Base-by-base conservation (phyloP, 2,113 vertebrate genomes). In the Motacilla tschutschensis region DNA sequence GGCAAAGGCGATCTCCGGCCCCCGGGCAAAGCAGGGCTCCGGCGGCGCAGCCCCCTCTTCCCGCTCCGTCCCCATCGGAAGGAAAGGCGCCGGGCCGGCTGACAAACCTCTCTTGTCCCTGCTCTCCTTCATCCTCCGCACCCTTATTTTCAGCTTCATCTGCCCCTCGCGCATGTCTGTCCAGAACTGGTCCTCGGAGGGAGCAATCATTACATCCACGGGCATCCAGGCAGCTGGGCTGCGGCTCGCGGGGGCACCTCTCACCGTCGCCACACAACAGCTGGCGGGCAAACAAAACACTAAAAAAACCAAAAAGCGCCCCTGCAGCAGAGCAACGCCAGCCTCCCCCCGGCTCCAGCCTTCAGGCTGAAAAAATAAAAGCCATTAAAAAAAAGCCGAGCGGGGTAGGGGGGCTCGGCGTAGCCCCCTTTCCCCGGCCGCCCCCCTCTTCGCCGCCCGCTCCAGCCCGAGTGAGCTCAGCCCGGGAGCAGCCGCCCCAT, bases 101-200 rank as follows among this genome's bases (percentile, higher is more conserved):
- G 96, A 98, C 98, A 94, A 97, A 98, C 98, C 98, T 98, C 98
- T 94, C 69, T 98, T 94, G 82, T 98, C 97, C 92, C 98, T 97
- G 93, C 97, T 98, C 91, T 98, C 96, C 97, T 98, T 98, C 97
- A 98, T 98, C 91, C 98, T 97, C 87, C 98, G 98, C 94, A 98
- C 98, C 96, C 98, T 97, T 94, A 98, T 98, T 97, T 98, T 98
- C 97, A 98, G 97, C 97, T 98, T 98, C 98, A 98, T 98, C 95
- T 98, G 97, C 78, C 97, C 96, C 87, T 97, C 97, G 90, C 96
- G 97, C 92, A 97, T 96, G 90, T 97, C 97, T 28, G 97, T 94
- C 98, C 98, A 98, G 94, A 98, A 97, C 94, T 96, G 97, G 96
- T 98, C 96, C 97, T 98, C 97, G 43, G 95, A 93, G 51, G 98